Evolutionary conservation across 2,888 invertebrate species (phyloP).

Genomic region (Eupithecia tripunctaria): DNA sequence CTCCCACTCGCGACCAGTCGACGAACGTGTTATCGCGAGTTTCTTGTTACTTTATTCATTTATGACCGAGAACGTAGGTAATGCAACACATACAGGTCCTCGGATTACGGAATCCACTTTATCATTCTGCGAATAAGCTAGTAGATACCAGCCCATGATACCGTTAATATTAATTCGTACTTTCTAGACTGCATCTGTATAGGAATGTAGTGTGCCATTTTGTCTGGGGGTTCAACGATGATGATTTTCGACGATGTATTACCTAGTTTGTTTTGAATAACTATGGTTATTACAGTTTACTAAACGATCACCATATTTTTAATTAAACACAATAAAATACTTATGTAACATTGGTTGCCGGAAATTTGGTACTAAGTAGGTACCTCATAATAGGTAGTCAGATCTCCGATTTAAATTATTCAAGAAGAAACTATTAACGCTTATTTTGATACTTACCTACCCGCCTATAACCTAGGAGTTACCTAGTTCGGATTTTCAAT

Average conservation of each 20-base stretch:
- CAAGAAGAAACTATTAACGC: too few species aligned
- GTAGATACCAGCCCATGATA: slow-evolving; percentile 53
- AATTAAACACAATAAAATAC: not conserved
- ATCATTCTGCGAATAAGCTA: slow-evolving; percentile 62
- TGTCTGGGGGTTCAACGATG: not conserved
- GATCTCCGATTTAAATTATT: not conserved
- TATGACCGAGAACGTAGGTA: slow-evolving; percentile 63
- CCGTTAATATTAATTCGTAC: slow-evolving; percentile 42
- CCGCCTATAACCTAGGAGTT: not conserved
- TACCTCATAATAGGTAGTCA: too few species aligned
- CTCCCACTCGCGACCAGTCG: slow-evolving; percentile 75
- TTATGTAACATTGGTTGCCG: not conserved
- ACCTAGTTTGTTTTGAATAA: not conserved
- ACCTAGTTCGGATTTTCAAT: not conserved
- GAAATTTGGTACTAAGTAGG: not conserved
- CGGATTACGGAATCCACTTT: slow-evolving; percentile 70
- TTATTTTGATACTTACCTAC: not conserved
- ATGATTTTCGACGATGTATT: not conserved
- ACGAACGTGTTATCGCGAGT: slow-evolving; percentile 75
- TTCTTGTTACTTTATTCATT: slow-evolving; percentile 80
- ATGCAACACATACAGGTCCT: slow-evolving; percentile 67
- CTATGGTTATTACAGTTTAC: not conserved
- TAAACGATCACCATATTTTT: not conserved
- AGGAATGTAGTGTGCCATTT: slow-evolving; percentile 3
- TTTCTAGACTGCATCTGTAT: slow-evolving; percentile 37